Conservation (phyloP, 2,113 vertebrate species). For the Gnathonemus echidnorhynchus region DNA sequence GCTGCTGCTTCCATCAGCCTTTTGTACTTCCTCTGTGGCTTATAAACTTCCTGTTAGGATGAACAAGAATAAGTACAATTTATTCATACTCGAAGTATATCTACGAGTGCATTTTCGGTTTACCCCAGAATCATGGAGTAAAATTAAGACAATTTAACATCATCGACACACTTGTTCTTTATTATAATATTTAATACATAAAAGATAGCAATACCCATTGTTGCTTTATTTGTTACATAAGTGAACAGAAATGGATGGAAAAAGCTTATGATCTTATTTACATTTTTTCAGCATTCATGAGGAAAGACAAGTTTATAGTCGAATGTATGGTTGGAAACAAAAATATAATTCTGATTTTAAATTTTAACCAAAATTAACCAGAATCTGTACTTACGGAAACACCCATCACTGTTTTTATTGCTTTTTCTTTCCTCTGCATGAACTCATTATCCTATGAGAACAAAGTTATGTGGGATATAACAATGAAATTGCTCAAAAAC, state of each 20-base stretch:
- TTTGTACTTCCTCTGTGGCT: conserved; percentile 84
- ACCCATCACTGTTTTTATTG: conserved; percentile 65
- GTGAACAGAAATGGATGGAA: background rate
- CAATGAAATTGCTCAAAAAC: conserved; percentile 8
- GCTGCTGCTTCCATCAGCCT: conserved; percentile 75
- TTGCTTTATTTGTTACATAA: background rate
- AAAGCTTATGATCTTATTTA: background rate
- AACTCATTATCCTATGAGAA: conserved; percentile 81
- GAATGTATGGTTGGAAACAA: background rate
- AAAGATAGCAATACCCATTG: background rate
- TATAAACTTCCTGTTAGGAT: conserved; percentile 76
- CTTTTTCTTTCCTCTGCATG: conserved; percentile 71
- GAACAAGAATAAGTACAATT: background rate
- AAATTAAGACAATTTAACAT: background rate
- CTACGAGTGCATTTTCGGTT: background rate
- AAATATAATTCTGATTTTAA: background rate
- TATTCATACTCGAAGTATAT: background rate
- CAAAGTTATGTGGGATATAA: conserved; percentile 3
- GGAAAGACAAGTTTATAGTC: background rate
- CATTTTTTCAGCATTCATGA: background rate
- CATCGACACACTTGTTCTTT: background rate
- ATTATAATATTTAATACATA: background rate
- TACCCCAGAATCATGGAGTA: background rate
- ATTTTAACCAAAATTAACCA: background rate
- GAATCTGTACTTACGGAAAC: conserved; percentile 69